phyloP scores from a whole-genome alignment of 1,140 invertebrate species.

The Cherax quadricarinatus region DNA sequence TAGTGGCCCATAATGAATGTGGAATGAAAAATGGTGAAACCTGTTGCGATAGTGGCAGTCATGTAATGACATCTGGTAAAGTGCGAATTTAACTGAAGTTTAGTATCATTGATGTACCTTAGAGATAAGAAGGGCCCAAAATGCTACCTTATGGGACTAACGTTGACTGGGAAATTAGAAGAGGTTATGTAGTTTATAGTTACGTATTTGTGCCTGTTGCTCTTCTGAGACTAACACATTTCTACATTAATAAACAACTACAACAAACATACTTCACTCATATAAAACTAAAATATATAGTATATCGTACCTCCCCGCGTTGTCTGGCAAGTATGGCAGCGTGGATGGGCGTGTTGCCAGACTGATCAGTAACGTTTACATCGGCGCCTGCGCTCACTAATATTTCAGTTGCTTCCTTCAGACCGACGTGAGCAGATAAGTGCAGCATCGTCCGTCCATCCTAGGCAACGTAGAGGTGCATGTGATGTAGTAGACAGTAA shows the following conservation, averaged over 20 bases:
- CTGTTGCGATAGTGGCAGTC: no score
- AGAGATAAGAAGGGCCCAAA: no score
- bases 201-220: no score
- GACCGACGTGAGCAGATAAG: constrained; percentile 35
- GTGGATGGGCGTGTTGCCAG: constrained; percentile 65
- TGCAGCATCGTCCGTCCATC: constrained; percentile 60
- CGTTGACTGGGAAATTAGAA: no score
- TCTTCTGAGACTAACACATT: no score
- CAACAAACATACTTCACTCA: no score
- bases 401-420: constrained; percentile 33
- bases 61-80: no score
- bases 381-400: constrained; percentile 58
- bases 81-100: no score
- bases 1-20: neutral
- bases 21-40: neutral
- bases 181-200: no score
- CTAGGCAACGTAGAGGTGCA: neutral
- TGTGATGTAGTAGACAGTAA: neutral
- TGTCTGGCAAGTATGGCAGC: constrained; percentile 51
- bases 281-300: neutral
- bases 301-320: constrained; percentile 14
- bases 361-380: constrained; percentile 47
- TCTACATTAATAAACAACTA: no score
- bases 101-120: no score
- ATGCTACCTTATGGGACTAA: no score